phyloP scores from a whole-genome alignment of 2,888 invertebrate species.

The Diaperis boleti region DNA sequence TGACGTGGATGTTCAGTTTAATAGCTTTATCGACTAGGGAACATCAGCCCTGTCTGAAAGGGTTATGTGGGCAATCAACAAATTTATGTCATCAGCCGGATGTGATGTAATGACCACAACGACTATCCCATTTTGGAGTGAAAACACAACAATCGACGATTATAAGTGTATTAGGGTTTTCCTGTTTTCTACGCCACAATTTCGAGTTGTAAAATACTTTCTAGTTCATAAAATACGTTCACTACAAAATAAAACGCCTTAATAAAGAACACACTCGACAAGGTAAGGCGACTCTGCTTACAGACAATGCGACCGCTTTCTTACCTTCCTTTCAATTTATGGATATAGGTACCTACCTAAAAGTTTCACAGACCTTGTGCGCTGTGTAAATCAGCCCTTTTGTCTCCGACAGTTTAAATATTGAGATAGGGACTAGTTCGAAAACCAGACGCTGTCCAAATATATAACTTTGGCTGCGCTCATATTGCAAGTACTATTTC shows the following conservation, averaged over 20 bases:
- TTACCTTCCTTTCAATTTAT: conserved; percentile 19
- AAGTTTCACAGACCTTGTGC: conserved; percentile 5
- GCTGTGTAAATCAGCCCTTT: conserved; percentile 24
- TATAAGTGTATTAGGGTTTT: conserved; percentile 15
- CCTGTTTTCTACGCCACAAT: conserved; percentile 6
- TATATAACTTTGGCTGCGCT: conserved; percentile 13
- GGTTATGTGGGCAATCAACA: no score
- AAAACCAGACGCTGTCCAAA: conserved; percentile 12
- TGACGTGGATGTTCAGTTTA: no score
- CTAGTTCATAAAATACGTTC: conserved; percentile 14
- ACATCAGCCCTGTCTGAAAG: no score
- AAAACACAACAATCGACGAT: conserved; percentile 10
- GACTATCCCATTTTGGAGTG: not conserved
- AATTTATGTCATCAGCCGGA: no score
- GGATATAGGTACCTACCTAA: conserved; percentile 20
- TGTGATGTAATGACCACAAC: conserved; percentile 4
- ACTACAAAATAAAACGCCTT: conserved; percentile 20
- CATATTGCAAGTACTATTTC: conserved; percentile 6
- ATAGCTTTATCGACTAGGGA: no score
- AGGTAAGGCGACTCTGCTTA: conserved; percentile 13
- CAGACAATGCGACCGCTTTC: conserved; percentile 18
- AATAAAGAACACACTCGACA: conserved; percentile 18
- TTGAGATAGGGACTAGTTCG: conserved; percentile 20
- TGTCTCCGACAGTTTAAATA: conserved; percentile 27
- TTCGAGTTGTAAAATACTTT: conserved; percentile 2